Percentiles rank a stretch among this genome's conserved stretches.
Conservation (phyloP, 2,113 vertebrate species). For the Ifrita kowaldi region DNA sequence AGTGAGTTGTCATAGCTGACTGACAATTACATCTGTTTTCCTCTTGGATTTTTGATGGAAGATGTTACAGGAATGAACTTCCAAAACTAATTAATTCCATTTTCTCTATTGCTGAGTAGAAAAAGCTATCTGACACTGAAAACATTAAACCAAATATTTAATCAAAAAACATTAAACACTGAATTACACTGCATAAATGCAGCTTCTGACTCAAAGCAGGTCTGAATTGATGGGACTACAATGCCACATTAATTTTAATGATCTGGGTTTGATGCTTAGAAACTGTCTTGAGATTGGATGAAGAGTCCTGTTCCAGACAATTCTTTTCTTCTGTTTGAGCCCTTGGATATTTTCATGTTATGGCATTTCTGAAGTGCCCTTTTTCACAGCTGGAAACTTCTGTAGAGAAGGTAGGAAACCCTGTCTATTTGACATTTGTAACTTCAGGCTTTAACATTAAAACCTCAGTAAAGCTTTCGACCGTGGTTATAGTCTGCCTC, state of each 20-base stretch:
- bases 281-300: background rate
- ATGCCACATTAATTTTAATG: background rate
- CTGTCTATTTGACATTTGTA: background rate
- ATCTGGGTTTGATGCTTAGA: background rate
- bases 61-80: background rate
- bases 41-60: background rate
- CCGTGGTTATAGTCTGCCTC: background rate
- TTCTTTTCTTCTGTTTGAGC: background rate
- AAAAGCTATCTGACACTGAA: background rate
- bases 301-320: background rate
- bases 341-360: background rate
- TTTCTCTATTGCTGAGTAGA: background rate
- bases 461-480: background rate
- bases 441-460: background rate
- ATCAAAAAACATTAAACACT: background rate
- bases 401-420: background rate
- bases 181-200: background rate
- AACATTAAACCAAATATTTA: background rate
- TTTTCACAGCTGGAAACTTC: background rate
- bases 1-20: background rate
- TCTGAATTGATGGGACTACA: background rate
- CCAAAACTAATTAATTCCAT: background rate
- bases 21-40: background rate
- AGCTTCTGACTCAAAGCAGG: background rate
- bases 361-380: background rate